phyloP scores from a whole-genome alignment of 1,140 invertebrate genomes.

The Episyrphus balteatus region DNA sequence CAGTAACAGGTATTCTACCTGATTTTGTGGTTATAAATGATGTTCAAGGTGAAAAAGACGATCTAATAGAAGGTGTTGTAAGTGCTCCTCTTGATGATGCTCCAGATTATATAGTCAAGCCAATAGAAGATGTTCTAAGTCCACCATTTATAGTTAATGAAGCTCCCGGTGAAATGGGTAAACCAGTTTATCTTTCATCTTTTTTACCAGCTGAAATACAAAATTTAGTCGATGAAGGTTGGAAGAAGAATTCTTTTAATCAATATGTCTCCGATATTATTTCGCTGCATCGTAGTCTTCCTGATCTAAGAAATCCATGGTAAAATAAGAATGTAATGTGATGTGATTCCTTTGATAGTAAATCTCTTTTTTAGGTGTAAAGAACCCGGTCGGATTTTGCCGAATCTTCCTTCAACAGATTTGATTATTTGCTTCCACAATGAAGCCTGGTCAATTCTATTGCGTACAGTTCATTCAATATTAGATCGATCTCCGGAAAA shows the following conservation, averaged over 20 bases:
- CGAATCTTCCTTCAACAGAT: conserved; percentile 77
- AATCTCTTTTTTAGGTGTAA: conserved; percentile 60
- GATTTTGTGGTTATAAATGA: no score
- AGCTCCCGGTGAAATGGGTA: conserved; percentile 67
- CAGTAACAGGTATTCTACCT: no score
- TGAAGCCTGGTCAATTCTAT: conserved; percentile 85
- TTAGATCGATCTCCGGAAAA: conserved; percentile 77
- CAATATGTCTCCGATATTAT: conserved; percentile 97
- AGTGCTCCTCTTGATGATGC: no score
- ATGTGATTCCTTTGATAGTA: no score
- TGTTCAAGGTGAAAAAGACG: no score
- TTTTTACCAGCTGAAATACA: conserved; percentile 74
- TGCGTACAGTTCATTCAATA: conserved; percentile 88
- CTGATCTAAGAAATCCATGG: conserved; percentile 91
- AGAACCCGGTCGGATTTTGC: conserved; percentile 58
- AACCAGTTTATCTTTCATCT: conserved; percentile 70
- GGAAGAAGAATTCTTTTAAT: conserved; percentile 97
- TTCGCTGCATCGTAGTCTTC: conserved; percentile 84
- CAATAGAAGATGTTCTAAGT: conserved; percentile 51
- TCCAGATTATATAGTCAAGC: no score
- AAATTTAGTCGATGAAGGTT: conserved; percentile 84
- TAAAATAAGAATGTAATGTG: no score
- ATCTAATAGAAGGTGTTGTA: no score
- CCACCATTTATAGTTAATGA: conserved; percentile 38
- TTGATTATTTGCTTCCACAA: conserved; percentile 97